Evolutionary conservation across 2,113 vertebrate genomes (phyloP).

Genomic region (Syngnathoides biaculeatus): DNA sequence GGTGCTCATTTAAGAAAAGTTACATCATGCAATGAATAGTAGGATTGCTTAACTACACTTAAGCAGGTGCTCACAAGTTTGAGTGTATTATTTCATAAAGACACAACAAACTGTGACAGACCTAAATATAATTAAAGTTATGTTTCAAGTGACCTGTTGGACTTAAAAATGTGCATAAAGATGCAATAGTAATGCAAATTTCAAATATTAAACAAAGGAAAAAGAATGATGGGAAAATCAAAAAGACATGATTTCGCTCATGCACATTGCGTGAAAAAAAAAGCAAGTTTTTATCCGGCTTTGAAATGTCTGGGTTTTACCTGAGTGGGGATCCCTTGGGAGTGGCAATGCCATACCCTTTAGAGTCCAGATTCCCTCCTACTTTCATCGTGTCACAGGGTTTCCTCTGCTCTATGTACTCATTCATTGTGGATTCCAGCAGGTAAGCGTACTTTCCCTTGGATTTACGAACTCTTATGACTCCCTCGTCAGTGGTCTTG

Average conservation of each 20-base stretch:
- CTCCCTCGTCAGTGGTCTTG: slow-evolving; percentile 95
- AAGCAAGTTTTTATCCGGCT: slow-evolving; percentile 27
- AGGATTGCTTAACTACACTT: slow-evolving; percentile 34
- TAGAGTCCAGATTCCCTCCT: slow-evolving; percentile 99
- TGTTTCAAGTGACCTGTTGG: neutral
- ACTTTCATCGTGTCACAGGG: slow-evolving; percentile 99
- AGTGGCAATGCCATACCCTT: slow-evolving; percentile 97
- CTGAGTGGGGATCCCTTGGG: slow-evolving; percentile 96
- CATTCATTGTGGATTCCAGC: slow-evolving; percentile 98
- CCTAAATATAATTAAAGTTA: neutral
- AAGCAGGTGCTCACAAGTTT: slow-evolving; percentile 40
- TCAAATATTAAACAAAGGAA: neutral
- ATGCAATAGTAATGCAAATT: neutral
- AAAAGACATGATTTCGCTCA: slow-evolving; percentile 14
- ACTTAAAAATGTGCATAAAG: neutral
- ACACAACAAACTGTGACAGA: slow-evolving; percentile 7
- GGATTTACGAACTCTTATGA: slow-evolving; percentile 93
- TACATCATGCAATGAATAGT: slow-evolving; percentile 17
- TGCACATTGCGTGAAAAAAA: slow-evolving; percentile 35
- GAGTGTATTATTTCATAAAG: slow-evolving; percentile 4
- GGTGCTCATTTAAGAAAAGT: slow-evolving; percentile 11
- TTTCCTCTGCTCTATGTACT: slow-evolving; percentile 97
- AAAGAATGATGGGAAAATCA: slow-evolving; percentile 7
- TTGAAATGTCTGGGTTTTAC: slow-evolving; percentile 72
- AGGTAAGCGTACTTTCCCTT: slow-evolving; percentile 99